A percentile compares a stretch with the other conserved stretches of the same genome.
These are phyloP conservation scores for Tetragonula clypearis DNA, from an alignment of 1,140 invertebrate genomes.

Conservation along the genomic window DNA sequence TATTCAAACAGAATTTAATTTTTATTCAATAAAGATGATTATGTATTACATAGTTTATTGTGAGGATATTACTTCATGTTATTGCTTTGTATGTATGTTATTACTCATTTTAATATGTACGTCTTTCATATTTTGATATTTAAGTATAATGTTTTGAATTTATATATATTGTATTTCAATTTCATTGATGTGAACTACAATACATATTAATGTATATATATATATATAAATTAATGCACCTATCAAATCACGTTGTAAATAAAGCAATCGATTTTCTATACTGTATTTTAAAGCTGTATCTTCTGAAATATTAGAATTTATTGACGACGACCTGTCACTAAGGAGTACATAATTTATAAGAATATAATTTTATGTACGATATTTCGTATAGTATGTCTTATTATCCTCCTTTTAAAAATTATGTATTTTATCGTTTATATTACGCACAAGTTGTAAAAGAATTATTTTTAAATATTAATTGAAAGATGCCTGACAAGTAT, in stretches of 20 bases:
- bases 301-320: not conserved
- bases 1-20: not conserved
- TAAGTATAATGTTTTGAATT: slow-evolving; percentile 2
- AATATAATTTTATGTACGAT: no score
- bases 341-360: no score
- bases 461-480: no score
- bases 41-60: not conserved
- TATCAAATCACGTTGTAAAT: slow-evolving; percentile 3
- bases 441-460: no score
- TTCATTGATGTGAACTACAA: not conserved
- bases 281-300: not conserved
- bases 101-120: not conserved
- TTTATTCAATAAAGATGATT: not conserved
- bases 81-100: not conserved
- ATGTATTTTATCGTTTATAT: no score
- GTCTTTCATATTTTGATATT: slow-evolving; percentile 8
- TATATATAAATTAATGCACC: not conserved
- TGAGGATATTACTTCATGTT: not conserved
- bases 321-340: not conserved
- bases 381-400: no score
- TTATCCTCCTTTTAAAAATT: no score
- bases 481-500: no score
- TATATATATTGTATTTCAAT: not conserved
- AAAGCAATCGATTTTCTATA: not conserved
- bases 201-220: not conserved